Evolutionary conservation across 2,113 vertebrate genomes (phyloP), one percentile per base, ranked within the genome.

Genomic region (Colistium nudipinnis): DNA sequence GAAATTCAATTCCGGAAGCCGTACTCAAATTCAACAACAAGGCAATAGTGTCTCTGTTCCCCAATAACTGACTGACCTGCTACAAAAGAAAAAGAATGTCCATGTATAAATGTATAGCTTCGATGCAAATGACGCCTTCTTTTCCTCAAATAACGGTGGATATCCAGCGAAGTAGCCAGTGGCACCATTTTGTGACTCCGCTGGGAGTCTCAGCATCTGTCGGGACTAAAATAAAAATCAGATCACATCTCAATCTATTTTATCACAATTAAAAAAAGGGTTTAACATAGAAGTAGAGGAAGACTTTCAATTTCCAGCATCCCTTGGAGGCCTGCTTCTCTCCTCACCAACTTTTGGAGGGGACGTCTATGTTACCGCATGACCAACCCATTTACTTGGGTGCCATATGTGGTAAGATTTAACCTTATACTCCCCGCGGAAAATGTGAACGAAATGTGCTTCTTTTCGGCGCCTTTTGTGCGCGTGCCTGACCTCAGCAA

Each of bases 361-460:
- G 19, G 88, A 94, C 89, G 95, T 95, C 87, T 92, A 94, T 0
- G 92, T 91, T 20, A 79, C 95, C 68, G 95, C 94, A 59, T 96
- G 95, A 94, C 93, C 95, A 87, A 91, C 93, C 1, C 94, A 95
- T 44, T n/a, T 93, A n/a, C 28, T 68, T 96, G 80, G 91, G 94
- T 7, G 28, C 94, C 7, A 14, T 86, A 20, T 95, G 93, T 0
- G 93, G 95, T 95, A 88, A 1, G 93, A 88, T 5, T n/a, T 0
- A 13, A n/a, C n/a, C n/a, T n/a, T n/a, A n/a, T n/a, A n/a, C n/a
- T n/a, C n/a, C n/a, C n/a, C n/a, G n/a, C n/a, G n/a, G n/a, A n/a
- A n/a, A 41, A 48, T 1, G 13, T 3, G 7, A 25, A 35, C n/a
- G n/a, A n/a, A 48, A 33, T 13, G 3, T 65, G 24, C 9, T 87